These are phyloP conservation scores for Hippocampus guttulatus DNA, from an alignment of 2,113 vertebrate species.

Conservation along the genomic window DNA sequence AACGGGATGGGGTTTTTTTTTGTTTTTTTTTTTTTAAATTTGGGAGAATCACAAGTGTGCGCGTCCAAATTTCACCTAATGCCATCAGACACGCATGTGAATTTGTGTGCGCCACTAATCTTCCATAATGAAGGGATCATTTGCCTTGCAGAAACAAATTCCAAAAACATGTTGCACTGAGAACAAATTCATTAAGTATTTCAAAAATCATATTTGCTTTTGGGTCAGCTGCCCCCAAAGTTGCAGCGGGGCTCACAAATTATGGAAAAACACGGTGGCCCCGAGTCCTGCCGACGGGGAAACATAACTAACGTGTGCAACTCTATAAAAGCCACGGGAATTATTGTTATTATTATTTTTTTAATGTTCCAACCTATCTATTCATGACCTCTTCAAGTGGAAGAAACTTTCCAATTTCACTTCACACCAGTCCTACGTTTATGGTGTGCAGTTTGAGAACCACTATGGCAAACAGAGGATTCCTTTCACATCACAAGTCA, in stretches of 20 bases:
- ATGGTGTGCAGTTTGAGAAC: too few relatives aligned
- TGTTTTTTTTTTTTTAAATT: conserved; percentile 25
- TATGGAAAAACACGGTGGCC: neutral
- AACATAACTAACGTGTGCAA: too few relatives aligned
- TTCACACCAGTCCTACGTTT: too few relatives aligned
- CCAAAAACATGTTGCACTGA: conserved; percentile 46
- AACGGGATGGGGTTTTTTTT: conserved; percentile 15
- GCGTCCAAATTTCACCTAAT: conserved; percentile 49
- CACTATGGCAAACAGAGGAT: too few relatives aligned
- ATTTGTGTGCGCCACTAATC: conserved; percentile 56
- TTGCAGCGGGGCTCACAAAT: neutral
- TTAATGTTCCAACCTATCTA: too few relatives aligned
- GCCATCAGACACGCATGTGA: conserved; percentile 42
- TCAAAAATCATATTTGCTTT: neutral
- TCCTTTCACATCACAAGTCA: too few relatives aligned
- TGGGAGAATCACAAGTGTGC: conserved; percentile 50
- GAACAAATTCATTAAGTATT: neutral
- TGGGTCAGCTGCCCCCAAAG: neutral
- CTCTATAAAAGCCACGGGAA: too few relatives aligned
- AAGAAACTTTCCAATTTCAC: too few relatives aligned
- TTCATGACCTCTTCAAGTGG: too few relatives aligned
- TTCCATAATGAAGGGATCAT: conserved; percentile 69
- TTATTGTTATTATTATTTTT: too few relatives aligned
- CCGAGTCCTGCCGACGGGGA: too few relatives aligned
- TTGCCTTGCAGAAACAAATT: conserved; percentile 64